Percentiles rank a stretch among this genome's conserved stretches.
phyloP scores from a whole-genome alignment of 2,888 invertebrate species.

The Seira ritae region DNA sequence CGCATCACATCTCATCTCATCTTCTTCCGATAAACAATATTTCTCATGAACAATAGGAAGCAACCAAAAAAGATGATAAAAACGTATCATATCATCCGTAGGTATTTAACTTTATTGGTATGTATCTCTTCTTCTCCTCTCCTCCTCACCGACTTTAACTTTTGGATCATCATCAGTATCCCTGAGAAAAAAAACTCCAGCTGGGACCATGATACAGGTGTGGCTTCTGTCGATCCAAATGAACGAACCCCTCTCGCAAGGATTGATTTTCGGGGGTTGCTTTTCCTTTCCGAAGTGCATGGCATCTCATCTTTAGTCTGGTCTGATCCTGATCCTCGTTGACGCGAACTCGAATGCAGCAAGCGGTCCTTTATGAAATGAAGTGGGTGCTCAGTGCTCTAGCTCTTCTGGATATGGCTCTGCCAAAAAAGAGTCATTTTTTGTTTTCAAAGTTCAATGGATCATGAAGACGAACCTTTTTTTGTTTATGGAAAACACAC shows the following conservation, averaged over 20 bases:
- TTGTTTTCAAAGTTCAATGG: no score
- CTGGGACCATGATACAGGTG: slow-evolving; percentile 36
- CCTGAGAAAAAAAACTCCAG: neutral
- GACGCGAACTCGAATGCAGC: no score
- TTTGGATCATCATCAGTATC: neutral
- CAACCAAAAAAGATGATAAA: neutral
- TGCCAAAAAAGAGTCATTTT: no score
- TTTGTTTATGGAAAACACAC: no score
- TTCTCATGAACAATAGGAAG: slow-evolving; percentile 28
- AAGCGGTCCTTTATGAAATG: neutral
- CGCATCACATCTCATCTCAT: no score
- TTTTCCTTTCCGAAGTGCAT: neutral
- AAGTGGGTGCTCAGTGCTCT: neutral
- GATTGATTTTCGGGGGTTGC: slow-evolving; percentile 26
- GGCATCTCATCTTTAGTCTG: no score
- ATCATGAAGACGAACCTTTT: no score
- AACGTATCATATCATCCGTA: neutral
- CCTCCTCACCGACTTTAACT: neutral
- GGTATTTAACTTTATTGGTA: neutral
- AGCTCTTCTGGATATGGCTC: no score
- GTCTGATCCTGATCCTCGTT: no score
- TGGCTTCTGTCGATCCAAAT: slow-evolving; percentile 40
- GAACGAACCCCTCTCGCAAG: slow-evolving; percentile 50
- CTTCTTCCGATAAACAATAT: neutral
- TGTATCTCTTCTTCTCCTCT: neutral